Evolutionary conservation across 2,113 vertebrate genomes (phyloP), one percentile per base, ranked within the genome.

Genomic region (Erythrolamprus reginae): DNA sequence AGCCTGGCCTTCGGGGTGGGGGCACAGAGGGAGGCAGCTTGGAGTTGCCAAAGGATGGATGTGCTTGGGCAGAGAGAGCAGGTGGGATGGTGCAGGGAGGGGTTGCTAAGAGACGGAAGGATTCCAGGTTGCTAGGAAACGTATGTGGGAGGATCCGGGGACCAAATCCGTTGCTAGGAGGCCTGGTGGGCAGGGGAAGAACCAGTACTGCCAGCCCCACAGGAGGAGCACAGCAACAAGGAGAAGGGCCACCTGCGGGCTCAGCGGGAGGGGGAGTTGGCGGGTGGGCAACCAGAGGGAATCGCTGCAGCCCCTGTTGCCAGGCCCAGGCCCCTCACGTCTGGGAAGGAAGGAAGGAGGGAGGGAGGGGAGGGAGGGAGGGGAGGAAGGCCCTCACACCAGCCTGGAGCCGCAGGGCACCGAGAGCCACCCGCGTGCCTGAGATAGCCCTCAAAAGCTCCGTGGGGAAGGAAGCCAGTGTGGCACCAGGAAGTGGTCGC

Each of bases 111-210:
- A 38, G n/a, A 77, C n/a, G 17, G 5, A 65, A 88, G 82, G 90
- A 85, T 48, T 77, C 82, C 61, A 70, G 33, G 87, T 89, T 91
- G 90, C 90, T 91, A 91, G 87, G 90, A 91, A 53, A 89, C 90
- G 58, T 86, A 28, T 47, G 87, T 70, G 82, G 87, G 90, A 47
- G 87, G 83, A 19, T 48, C 38, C 26, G 19, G 55, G 48, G 42
- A 77, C 24, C 38, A 10, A 77, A 70, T 47, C 17, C 5, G 61
- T 55, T 83, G 70, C 51, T 50, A 83, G 70, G 70, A 82, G 3
- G 65, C 42, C 12, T 50, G 17, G 52, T 83, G 82, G 24, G 45
- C 45, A 51, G 61, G 15, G 65, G 15, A 6, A 77, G 70, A 38
- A 77, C 70, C 3, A 38, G 70, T 33, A 77, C 2, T 38, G 15